Base-by-base conservation (phyloP, 1,140 invertebrate species). In the Macrobrachium nipponense region DNA sequence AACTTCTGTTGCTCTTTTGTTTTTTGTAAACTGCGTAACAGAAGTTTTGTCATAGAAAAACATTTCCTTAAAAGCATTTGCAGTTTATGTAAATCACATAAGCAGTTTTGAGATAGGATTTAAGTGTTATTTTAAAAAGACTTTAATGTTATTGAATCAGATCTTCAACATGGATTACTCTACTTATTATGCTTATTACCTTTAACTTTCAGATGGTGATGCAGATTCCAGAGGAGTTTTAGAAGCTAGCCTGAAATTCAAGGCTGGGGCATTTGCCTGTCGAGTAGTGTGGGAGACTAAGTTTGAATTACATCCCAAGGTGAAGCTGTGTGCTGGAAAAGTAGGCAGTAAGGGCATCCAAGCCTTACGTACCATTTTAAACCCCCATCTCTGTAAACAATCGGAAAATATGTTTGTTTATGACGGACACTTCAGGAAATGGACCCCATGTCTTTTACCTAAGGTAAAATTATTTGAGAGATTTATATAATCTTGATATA, bases 321-420 rank as follows among this genome's bases (percentile, higher is more conserved):
- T 96, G 2, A 95, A 95, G 91, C 93, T 93, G 11, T 51, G 81
- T 61, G 68, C 72, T 23, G 87, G 86, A 27, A 89, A 89, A 70
- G 86, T 82, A 66, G 82, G 82, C 36, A 89, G 84, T 82, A 82
- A 89, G 90, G 92, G 92, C 73, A 89, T 93, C 18, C 89, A 92
- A 86, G 91, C 94, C 15, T 91, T 96, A 27, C 92, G 94, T 81
- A 93, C 93, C 27, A 94, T 95, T 10, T 91, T 96, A 4, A 94
- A 94, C 89, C 93, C 93, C 94, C 62, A 95, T 96, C 89, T 94
- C 94, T 2, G 95, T 96, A 0, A 93, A 93, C 80, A 96, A 96
- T 90, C 91, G 95, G 73, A 94, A 91, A 96, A 96, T 90, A 96
- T 96, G 95, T 96, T 96, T 92, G 95, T 96, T 3, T 94, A 95